These are phyloP conservation scores for Drosophila sordidula DNA, from an alignment of 2,888 invertebrate genomes.

Conservation along the genomic window DNA sequence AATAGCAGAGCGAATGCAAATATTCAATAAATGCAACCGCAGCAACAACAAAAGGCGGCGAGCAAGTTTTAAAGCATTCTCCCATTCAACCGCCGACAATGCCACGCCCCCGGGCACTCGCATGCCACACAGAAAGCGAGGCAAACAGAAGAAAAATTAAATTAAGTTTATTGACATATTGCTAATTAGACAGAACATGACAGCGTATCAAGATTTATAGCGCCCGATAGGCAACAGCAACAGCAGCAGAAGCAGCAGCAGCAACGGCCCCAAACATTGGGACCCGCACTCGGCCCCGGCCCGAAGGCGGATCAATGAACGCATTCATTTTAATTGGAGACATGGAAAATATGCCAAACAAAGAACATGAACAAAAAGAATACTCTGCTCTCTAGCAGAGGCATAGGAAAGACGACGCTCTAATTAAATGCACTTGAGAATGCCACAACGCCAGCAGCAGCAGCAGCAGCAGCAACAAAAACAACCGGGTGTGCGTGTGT, in stretches of 20 bases:
- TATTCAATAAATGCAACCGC: constrained; percentile 49
- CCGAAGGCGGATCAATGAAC: constrained; percentile 74
- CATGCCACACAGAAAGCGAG: constrained; percentile 46
- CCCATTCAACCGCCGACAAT: background rate
- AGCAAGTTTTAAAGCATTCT: constrained; percentile 45
- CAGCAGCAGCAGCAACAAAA: background rate
- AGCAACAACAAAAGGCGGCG: constrained; percentile 11
- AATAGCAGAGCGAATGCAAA: constrained; percentile 33
- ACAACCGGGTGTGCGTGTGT: constrained; percentile 7
- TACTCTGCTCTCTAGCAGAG: constrained; percentile 33
- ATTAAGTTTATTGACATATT: constrained; percentile 84
- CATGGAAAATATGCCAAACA: constrained; percentile 79
- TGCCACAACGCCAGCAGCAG: constrained; percentile 52
- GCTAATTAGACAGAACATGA: constrained; percentile 84
- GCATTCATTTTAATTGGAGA: constrained; percentile 82
- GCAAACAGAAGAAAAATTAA: constrained; percentile 64
- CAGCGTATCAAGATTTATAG: constrained; percentile 84
- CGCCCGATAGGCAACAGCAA: constrained; percentile 68
- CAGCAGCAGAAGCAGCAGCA: constrained; percentile 33
- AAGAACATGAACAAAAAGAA: constrained; percentile 45
- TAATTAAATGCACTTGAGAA: constrained; percentile 79
- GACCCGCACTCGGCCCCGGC: constrained; percentile 4
- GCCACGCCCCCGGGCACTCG: constrained; percentile 24
- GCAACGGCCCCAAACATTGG: constrained; percentile 34
- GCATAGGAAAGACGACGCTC: constrained; percentile 57